phyloP scores from a whole-genome alignment of 2,113 vertebrate genomes.

The Nesogale talazaci region DNA sequence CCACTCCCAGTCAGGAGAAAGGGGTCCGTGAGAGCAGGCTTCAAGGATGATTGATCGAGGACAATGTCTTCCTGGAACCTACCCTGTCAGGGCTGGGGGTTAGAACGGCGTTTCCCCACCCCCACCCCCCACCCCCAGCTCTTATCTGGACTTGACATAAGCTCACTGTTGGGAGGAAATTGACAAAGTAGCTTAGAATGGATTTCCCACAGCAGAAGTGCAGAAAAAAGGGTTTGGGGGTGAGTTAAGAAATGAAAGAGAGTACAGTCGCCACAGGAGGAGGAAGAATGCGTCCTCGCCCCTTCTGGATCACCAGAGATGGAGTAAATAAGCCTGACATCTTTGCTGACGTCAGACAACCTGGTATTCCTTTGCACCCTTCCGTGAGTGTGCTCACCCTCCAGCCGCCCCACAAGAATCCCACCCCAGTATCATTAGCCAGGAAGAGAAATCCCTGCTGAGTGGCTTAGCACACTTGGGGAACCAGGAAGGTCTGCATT shows the following conservation, averaged over 20 bases:
- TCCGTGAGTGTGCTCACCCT: background rate
- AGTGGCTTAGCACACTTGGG: background rate
- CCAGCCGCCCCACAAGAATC: rapidly evolving
- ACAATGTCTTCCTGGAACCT: background rate
- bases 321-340: background rate
- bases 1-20: constrained; percentile 22
- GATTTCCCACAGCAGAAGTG: background rate
- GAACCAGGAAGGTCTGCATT: background rate
- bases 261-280: too few relatives aligned
- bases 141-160: too few relatives aligned
- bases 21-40: background rate
- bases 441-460: background rate
- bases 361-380: too few relatives aligned
- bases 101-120: background rate
- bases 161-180: background rate
- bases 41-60: background rate
- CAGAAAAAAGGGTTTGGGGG: background rate
- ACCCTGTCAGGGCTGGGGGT: background rate
- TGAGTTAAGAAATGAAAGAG: background rate
- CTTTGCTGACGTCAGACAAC: background rate
- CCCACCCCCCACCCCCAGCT: too few relatives aligned
- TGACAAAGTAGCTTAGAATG: background rate
- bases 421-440: too few relatives aligned
- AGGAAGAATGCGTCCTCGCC: background rate
- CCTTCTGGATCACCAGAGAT: background rate